Percentiles rank a stretch among this genome's conserved stretches.
phyloP scores from a whole-genome alignment of 2,113 vertebrate species.

The Agelaius phoeniceus region DNA sequence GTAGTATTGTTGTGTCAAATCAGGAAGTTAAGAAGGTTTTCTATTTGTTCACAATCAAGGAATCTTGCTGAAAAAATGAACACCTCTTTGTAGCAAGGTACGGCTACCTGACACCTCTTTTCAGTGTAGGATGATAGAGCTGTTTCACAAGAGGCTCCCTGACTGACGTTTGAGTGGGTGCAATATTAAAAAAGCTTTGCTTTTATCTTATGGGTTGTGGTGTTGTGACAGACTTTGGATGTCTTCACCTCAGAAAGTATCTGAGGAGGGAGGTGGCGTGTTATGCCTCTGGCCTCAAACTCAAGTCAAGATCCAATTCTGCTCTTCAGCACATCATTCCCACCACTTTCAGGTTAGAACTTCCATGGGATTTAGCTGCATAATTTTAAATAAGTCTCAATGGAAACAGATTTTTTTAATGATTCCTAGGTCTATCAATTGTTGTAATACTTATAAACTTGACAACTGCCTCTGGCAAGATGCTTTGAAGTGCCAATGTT shows the following conservation, averaged over 20 bases:
- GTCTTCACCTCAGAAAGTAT: neutral
- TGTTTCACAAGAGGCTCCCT: neutral
- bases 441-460: neutral
- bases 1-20: neutral
- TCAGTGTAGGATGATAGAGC: constrained; percentile 13
- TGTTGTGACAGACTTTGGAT: constrained; percentile 25
- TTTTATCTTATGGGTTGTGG: neutral
- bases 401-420: neutral
- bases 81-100: neutral
- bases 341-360: neutral
- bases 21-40: neutral
- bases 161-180: constrained; percentile 41
- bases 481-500: neutral
- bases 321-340: neutral
- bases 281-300: neutral
- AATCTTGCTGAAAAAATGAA: neutral
- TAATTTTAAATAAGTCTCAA: neutral
- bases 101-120: neutral
- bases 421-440: neutral
- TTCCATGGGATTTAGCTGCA: neutral
- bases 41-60: neutral
- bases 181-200: neutral
- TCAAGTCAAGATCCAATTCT: neutral
- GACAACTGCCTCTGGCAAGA: neutral
- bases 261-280: neutral